These are phyloP conservation scores for Chirona hameri DNA, from an alignment of 2,888 invertebrate species.

Conservation along the genomic window DNA sequence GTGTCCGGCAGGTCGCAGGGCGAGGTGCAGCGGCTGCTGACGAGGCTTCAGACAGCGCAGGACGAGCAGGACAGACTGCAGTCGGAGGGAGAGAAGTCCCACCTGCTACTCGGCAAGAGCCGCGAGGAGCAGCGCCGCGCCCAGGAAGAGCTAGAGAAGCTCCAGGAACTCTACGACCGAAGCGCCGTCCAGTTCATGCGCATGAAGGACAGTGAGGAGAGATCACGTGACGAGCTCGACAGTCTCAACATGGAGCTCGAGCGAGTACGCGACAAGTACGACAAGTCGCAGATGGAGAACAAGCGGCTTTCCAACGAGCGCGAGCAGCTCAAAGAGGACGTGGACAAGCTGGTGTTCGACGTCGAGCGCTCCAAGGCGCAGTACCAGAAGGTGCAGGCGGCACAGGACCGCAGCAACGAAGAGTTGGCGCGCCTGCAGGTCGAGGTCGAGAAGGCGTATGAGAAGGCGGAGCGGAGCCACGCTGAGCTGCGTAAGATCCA, in stretches of 20 bases:
- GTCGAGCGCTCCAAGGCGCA: constrained; percentile 81
- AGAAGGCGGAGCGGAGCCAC: constrained; percentile 81
- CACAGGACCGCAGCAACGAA: constrained; percentile 83
- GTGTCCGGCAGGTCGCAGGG: constrained; percentile 68
- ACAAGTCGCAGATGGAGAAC: constrained; percentile 80
- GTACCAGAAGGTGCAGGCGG: constrained; percentile 75
- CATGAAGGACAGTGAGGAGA: constrained; percentile 85
- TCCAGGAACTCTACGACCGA: constrained; percentile 85
- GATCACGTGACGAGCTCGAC: constrained; percentile 75
- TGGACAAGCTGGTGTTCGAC: constrained; percentile 55
- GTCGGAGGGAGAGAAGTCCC: constrained; percentile 79
- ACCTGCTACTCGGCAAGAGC: constrained; percentile 70
- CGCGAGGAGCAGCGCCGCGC: constrained; percentile 80
- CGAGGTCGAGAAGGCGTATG: constrained; percentile 85
- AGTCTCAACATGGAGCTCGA: constrained; percentile 73
- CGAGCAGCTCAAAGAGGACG: constrained; percentile 45
- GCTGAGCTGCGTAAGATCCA: constrained; percentile 76
- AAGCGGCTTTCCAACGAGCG: constrained; percentile 57
- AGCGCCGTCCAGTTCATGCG: constrained; percentile 77
- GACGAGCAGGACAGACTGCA: constrained; percentile 82
- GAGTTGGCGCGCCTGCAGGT: constrained; percentile 83
- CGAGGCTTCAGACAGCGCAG: constrained; percentile 79
- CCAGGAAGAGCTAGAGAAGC: constrained; percentile 76
- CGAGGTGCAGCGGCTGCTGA: constrained; percentile 82
- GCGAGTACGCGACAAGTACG: constrained; percentile 81